phyloP scores from a whole-genome alignment of 2,888 invertebrate genomes.

The Caenorhabditis wallacei region DNA sequence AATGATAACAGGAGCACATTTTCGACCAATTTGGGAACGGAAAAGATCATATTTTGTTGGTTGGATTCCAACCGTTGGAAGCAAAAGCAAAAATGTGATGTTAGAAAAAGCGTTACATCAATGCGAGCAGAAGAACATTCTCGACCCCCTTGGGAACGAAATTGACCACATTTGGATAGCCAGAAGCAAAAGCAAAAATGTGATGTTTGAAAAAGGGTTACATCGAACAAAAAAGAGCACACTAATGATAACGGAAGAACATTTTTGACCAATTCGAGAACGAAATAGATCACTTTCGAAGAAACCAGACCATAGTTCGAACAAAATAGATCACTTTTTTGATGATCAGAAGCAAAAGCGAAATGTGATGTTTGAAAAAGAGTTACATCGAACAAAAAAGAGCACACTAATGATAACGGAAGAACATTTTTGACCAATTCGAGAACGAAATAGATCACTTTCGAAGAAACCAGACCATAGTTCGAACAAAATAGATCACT shows the following conservation, averaged over 20 bases:
- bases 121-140: no score
- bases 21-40: no score
- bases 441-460: no score
- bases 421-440: no score
- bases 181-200: not conserved
- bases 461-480: no score
- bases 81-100: constrained; percentile 3
- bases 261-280: no score
- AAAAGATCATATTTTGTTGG: not conserved
- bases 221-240: not conserved
- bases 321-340: not conserved
- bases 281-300: no score
- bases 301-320: no score
- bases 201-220: not conserved
- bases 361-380: not conserved
- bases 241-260: no score
- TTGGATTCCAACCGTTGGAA: no score
- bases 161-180: not conserved
- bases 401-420: not conserved
- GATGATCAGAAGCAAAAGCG: constrained; percentile 1
- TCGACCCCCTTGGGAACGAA: no score
- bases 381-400: not conserved
- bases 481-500: not conserved
- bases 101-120: not conserved
- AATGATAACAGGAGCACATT: no score